These are phyloP conservation scores for Trissonchulus latispiculum DNA, from an alignment of 2,888 invertebrate genomes.

Conservation along the genomic window DNA sequence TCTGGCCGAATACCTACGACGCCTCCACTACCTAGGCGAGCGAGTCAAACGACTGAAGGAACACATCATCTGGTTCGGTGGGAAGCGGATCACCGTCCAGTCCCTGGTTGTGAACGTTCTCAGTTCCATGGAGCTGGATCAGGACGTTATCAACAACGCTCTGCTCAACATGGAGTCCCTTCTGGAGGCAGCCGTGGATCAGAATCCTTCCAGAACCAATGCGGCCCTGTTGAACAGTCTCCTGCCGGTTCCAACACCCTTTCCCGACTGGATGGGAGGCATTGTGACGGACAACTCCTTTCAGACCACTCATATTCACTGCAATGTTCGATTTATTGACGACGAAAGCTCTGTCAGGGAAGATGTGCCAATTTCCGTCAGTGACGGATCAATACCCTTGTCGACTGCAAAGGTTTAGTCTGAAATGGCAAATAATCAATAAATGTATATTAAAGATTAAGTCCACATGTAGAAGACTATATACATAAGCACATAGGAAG, in stretches of 20 bases:
- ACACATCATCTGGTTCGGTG: background rate
- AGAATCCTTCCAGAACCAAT: background rate
- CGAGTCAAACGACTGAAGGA: background rate
- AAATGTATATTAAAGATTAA: no score
- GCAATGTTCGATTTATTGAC: background rate
- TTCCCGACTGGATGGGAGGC: background rate
- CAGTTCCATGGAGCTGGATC: background rate
- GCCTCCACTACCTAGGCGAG: background rate
- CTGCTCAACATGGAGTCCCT: background rate
- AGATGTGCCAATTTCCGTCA: no score
- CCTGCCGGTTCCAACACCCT: background rate
- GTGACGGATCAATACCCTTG: no score
- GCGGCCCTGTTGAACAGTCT: background rate
- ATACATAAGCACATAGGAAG: no score
- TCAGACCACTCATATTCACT: background rate
- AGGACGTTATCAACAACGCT: background rate
- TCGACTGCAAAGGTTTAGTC: no score
- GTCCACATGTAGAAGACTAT: no score
- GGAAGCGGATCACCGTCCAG: conserved; percentile 2
- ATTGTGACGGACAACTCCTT: background rate
- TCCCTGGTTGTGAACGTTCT: background rate
- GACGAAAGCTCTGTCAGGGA: no score
- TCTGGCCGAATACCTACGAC: background rate
- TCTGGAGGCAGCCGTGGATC: background rate
- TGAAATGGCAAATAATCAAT: no score